These are phyloP conservation scores for Zophobas atratus DNA, from an alignment of 1,140 invertebrate genomes.

Conservation along the genomic window DNA sequence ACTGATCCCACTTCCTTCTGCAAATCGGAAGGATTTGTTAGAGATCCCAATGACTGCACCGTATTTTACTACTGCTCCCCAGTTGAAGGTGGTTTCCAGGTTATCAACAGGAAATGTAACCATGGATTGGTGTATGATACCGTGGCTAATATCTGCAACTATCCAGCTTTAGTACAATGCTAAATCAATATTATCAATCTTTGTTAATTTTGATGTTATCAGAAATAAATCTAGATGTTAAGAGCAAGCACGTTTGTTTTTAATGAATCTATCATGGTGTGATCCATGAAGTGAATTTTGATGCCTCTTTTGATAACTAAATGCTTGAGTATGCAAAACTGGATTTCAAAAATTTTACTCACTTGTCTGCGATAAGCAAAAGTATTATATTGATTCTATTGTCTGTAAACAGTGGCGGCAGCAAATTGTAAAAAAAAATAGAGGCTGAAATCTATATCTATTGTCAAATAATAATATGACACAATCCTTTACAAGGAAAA, in stretches of 20 bases:
- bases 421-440: too few relatives aligned
- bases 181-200: slow-evolving; percentile 25
- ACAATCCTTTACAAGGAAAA: too few relatives aligned
- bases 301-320: too few relatives aligned
- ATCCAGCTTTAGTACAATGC: slow-evolving; percentile 30
- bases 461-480: too few relatives aligned
- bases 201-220: not conserved
- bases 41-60: slow-evolving; percentile 32
- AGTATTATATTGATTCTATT: too few relatives aligned
- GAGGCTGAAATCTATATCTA: too few relatives aligned
- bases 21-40: slow-evolving; percentile 3
- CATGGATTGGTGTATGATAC: slow-evolving; percentile 51
- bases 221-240: not conserved
- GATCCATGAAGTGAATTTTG: not conserved
- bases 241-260: slow-evolving; percentile 1
- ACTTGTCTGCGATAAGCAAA: too few relatives aligned
- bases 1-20: not conserved
- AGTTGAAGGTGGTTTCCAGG: slow-evolving; percentile 27
- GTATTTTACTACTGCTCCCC: slow-evolving; percentile 37
- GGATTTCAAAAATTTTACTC: too few relatives aligned
- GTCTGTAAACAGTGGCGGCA: too few relatives aligned
- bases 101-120: slow-evolving; percentile 33
- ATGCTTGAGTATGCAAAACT: too few relatives aligned
- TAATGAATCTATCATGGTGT: slow-evolving; percentile 5
- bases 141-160: slow-evolving; percentile 47